Base-by-base conservation (phyloP, 2,797 vertebrate genomes). In the Antennarius maculatus region DNA sequence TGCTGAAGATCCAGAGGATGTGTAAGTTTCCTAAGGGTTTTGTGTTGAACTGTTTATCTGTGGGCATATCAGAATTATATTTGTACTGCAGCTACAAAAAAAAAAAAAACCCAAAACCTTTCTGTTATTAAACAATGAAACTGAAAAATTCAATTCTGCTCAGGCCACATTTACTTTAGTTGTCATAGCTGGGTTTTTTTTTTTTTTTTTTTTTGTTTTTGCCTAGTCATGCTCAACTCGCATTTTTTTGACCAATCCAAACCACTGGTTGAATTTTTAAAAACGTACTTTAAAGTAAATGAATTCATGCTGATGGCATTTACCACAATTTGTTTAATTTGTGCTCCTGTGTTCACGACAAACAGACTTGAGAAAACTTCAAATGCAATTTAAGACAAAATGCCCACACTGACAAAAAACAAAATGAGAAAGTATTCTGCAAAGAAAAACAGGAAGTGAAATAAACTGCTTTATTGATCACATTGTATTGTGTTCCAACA, bases 1-100 rank as follows among this genome's bases (percentile, higher is more conserved):
- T 7, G 59, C 83, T 29, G 92, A 93, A 47, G 81, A 88, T 18
- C 70, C 77, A 1, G 81, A 89, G 3, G 84, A 92, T 49, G 91
- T 92, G 94, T 94, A 69, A 86, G 92, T 92, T 37, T 27, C 2
- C 23, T 23, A 23, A 23, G 23, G 23, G 23, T 61, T 71, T 61
- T 43, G 48, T 43, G 65, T 7, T 68, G 54, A 74, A 45, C 3
- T 4, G 7, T 15, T 14, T 14, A 16, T 2, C 7, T 16, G 12
- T 23, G 23, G 23, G 23, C 23, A 23, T 23, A 23, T 23, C 23
- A 23, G 23, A 23, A 23, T 23, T 23, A 23, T 1, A 31, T 2
- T 6, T 29, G 29, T 1, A 12, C 10, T 3, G 5, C 7, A 4
- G 11, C 23, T 4, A 14, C 10, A 15, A 41, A 13, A 11, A 41